phyloP scores from a whole-genome alignment of 2,888 invertebrate species.

The Harpalus rufipes region DNA sequence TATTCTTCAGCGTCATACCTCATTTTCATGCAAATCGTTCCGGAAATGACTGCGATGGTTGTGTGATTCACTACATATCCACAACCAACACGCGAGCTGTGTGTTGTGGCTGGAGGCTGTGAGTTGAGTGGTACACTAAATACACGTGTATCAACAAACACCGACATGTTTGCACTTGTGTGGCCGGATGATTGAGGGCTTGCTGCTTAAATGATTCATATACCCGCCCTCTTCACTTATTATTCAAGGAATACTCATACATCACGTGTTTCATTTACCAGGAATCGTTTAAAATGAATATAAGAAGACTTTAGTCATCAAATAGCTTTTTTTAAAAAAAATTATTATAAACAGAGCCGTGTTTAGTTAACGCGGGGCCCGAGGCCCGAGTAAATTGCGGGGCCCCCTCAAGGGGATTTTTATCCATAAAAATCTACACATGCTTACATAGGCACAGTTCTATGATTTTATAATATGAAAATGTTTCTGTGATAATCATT shows the following conservation, averaged over 20 bases:
- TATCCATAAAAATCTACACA: too few species aligned
- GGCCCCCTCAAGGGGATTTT: too few species aligned
- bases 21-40: not conserved
- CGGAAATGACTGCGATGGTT: not conserved
- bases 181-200: conserved; percentile 1
- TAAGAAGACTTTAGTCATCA: too few species aligned
- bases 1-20: not conserved
- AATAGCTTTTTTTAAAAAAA: too few species aligned
- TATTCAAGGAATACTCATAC: not conserved
- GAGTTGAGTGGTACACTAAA: not conserved
- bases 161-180: not conserved
- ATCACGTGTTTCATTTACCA: not conserved
- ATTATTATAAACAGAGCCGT: too few species aligned
- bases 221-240: not conserved
- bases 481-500: too few species aligned
- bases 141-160: not conserved
- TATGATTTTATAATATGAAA: too few species aligned
- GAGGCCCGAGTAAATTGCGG: too few species aligned
- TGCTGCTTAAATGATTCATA: not conserved
- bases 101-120: not conserved
- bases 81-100: not conserved
- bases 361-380: too few species aligned
- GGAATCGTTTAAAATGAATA: not conserved
- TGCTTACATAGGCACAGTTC: too few species aligned
- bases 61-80: not conserved